Conservation (phyloP, 2,113 vertebrate species). For the Anguilla rostrata region DNA sequence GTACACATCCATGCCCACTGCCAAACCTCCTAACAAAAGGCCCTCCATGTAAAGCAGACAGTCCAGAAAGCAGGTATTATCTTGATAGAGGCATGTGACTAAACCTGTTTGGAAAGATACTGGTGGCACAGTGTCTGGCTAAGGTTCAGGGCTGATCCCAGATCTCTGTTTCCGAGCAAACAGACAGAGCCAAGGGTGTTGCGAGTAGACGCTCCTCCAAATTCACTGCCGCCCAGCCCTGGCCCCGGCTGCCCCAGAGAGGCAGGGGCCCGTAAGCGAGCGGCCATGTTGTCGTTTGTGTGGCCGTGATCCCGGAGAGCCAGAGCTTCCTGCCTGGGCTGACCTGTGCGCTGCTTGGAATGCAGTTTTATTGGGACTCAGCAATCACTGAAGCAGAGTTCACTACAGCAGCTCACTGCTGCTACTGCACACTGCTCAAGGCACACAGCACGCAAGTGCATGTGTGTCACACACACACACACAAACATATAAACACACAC, state of each 20-base stretch:
- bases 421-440: background rate
- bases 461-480: background rate
- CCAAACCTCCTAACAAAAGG: background rate
- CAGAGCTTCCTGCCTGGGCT: background rate
- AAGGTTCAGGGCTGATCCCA: background rate
- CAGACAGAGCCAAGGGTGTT: background rate
- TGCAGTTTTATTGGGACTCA: background rate
- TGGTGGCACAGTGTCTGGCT: background rate
- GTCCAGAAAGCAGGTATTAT: constrained; percentile 10
- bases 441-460: background rate
- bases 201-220: background rate
- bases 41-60: background rate
- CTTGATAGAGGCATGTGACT: constrained; percentile 11
- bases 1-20: background rate
- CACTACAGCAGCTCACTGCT: background rate
- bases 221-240: background rate
- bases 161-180: background rate
- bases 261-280: background rate
- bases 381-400: constrained; percentile 1
- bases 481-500: background rate
- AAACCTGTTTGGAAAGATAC: constrained; percentile 7
- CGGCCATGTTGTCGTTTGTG: background rate
- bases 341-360: constrained; percentile 3
- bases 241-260: background rate
- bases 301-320: background rate